Evolutionary conservation across 2,888 invertebrate genomes (phyloP).

Genomic region (Eristalis pertinax): DNA sequence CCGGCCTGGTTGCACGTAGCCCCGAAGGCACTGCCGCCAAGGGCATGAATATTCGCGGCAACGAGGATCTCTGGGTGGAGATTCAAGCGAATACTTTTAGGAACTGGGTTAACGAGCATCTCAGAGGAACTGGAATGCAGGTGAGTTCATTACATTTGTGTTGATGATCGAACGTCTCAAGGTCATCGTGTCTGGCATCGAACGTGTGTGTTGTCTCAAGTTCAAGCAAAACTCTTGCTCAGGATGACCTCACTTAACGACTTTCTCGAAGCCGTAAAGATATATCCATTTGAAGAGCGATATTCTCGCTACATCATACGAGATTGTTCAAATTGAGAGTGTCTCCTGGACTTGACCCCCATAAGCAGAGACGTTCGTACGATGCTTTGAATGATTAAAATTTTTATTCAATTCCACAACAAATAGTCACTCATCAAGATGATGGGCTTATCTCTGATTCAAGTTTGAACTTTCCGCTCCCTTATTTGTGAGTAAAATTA

Average conservation of each 20-base stretch:
- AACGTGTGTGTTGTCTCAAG: not conserved
- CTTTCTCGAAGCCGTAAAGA: not conserved
- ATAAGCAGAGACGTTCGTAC: not conserved
- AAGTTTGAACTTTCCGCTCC: not conserved
- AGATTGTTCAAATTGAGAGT: not conserved
- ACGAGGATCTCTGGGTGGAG: conserved; percentile 97
- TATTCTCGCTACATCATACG: not conserved
- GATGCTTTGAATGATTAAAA: not conserved
- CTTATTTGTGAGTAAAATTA: not conserved
- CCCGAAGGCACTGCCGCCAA: conserved; percentile 97
- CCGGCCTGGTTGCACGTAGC: conserved; percentile 93
- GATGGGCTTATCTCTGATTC: not conserved
- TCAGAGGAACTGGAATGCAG: conserved; percentile 87
- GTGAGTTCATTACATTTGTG: conserved; percentile 78
- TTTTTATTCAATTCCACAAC: not conserved
- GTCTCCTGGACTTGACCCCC: not conserved
- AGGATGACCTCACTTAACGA: not conserved
- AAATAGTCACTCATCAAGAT: not conserved
- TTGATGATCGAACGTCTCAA: not conserved
- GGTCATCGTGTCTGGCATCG: not conserved
- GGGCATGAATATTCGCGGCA: conserved; percentile 96
- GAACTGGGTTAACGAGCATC: conserved; percentile 98
- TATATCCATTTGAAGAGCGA: not conserved
- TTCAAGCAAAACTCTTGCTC: not conserved
- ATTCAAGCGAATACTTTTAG: conserved; percentile 97